Conservation (phyloP, 2,113 vertebrate species). For the Myotis brandtii region DNA sequence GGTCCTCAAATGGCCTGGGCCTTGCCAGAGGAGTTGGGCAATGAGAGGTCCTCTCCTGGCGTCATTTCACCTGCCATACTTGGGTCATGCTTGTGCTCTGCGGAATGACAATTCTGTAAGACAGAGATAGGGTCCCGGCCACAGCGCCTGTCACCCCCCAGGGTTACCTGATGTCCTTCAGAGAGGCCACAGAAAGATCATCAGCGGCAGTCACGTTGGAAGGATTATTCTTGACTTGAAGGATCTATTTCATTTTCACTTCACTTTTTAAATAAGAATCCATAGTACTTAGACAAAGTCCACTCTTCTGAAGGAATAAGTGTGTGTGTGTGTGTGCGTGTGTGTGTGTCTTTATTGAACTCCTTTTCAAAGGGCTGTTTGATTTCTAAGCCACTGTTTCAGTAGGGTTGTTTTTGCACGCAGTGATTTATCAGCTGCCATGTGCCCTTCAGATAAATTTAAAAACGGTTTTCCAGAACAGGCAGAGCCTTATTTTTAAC, state of each 20-base stretch:
- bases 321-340: neutral
- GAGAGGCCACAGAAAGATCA: neutral
- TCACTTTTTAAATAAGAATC: conserved; percentile 64
- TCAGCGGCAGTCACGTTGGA: conserved; percentile 23
- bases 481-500: conserved; percentile 70
- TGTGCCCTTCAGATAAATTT: conserved; percentile 59
- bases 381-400: conserved; percentile 69
- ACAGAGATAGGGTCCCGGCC: neutral
- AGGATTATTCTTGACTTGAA: conserved; percentile 55
- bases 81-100: neutral
- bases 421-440: conserved; percentile 68
- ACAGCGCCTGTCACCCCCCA: neutral
- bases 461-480: conserved; percentile 55
- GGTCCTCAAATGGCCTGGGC: neutral
- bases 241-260: conserved; percentile 54
- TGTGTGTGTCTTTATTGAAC: conserved; percentile 56
- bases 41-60: neutral
- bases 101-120: neutral
- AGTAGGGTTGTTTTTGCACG: conserved; percentile 25
- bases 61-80: too few species aligned
- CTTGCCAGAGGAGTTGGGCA: neutral
- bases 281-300: conserved; percentile 28
- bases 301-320: conserved; percentile 46
- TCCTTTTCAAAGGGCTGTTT: conserved; percentile 70
- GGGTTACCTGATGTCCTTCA: neutral